Evolutionary conservation across 1,140 invertebrate genomes (phyloP), one percentile per base, ranked within the genome.

Genomic region (Meteorus sp.): DNA sequence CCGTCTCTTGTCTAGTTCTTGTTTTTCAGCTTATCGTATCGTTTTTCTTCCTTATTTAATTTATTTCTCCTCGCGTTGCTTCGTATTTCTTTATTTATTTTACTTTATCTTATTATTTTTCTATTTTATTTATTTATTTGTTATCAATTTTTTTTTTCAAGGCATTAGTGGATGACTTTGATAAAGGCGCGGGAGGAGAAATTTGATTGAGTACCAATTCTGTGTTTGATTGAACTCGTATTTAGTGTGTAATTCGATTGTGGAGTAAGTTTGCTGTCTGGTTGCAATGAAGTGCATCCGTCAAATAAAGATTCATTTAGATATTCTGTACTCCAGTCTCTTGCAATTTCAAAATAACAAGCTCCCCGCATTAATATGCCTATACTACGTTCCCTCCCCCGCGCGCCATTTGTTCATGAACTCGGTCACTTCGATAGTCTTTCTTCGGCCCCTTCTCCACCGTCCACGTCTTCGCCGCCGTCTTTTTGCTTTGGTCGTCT

Each of bases 341-440:
- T 33, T 33, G 29, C 29, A 7, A 7, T n/a, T 33, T 33, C 11
- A 11, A 6, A 7, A 7, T 6, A 33, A 6, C 11, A 33, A 33
- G 29, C 29, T 33, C 22, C 8, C n/a, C 13, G 8, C 47, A 39
- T 7, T 27, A 51, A 3, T 37, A 4, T 6, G 41, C 56, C 51
- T 54, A 55, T 56, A 56, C 58, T 57, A 51, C 41, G 23, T 57
- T 43, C 59, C 64, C 61, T 50, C 58, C 39, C 20, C 20, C 59
- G 20, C 54, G 61, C 59, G 41, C 56, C 56, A 62, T 60, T 62
- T 51, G 57, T 56, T 63, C 58, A 13, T 47, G 27, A 20, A 47
- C 22, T 50, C 19, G 17, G 27, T 11, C 25, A 51, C 47, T 11
- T 58, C 13, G 22, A 19, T 8, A 8, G 37, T 17, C 13, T 17